Percentiles rank a stretch among this genome's conserved stretches.
These are phyloP conservation scores for Rhagophthalmus giganteus DNA, from an alignment of 2,888 invertebrate species.

Conservation along the genomic window DNA sequence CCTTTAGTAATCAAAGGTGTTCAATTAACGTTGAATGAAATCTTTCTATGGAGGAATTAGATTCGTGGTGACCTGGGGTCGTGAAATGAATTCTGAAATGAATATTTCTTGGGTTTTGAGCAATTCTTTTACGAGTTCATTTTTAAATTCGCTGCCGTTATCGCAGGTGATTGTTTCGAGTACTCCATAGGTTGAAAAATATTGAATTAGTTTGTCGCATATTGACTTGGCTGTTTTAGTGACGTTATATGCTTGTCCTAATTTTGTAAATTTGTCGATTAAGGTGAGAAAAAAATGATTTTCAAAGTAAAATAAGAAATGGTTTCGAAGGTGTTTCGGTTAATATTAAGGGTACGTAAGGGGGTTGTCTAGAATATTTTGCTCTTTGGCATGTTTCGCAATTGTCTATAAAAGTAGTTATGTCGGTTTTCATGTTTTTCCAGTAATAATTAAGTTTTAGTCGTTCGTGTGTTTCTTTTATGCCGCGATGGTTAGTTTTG, in stretches of 20 bases:
- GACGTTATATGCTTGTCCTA: neutral
- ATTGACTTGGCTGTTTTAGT: neutral
- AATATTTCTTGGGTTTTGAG: constrained; percentile 12
- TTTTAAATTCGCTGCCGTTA: constrained; percentile 10
- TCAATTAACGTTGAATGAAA: constrained; percentile 17
- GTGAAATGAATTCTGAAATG: constrained; percentile 12
- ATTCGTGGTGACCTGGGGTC: constrained; percentile 14
- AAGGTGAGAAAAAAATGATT: neutral
- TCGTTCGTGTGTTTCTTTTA: neutral
- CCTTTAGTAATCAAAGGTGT: constrained; percentile 5
- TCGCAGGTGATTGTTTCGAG: constrained; percentile 4
- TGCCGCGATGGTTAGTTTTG: neutral
- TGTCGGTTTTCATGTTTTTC: neutral
- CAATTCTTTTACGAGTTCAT: constrained; percentile 8
- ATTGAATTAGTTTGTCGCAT: constrained; percentile 4
- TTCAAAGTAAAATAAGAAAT: neutral
- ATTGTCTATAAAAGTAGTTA: neutral
- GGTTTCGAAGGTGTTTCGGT: neutral
- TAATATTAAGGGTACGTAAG: neutral
- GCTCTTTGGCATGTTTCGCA: neutral
- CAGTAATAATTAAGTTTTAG: neutral
- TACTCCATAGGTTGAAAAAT: constrained; percentile 6
- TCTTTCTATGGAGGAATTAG: constrained; percentile 7
- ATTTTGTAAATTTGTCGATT: neutral
- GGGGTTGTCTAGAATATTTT: neutral